phyloP scores from a whole-genome alignment of 2,113 vertebrate genomes.

The Cyphomyrus discorhynchus region DNA sequence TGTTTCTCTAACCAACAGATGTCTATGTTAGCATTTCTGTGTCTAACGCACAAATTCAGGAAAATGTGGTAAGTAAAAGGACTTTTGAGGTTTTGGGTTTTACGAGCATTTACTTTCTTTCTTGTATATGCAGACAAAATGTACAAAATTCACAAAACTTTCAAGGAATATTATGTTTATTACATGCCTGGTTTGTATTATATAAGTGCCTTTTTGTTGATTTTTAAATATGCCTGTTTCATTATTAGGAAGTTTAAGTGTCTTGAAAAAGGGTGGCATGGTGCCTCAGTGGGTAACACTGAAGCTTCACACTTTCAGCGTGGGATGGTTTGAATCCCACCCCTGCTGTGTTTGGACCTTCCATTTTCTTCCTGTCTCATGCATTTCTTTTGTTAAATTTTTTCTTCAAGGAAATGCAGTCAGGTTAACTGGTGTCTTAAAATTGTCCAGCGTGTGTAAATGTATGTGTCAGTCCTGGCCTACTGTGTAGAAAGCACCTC shows the following conservation, averaged over 20 bases:
- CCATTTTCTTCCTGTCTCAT: neutral
- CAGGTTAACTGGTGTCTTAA: neutral
- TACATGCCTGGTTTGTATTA: neutral
- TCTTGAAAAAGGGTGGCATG: neutral
- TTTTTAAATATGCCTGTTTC: neutral
- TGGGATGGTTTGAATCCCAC: neutral
- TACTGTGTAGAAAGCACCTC: neutral
- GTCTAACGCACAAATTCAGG: constrained; percentile 92
- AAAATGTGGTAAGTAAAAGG: constrained; percentile 83
- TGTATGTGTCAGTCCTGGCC: neutral
- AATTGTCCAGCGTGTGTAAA: neutral
- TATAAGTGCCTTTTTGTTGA: neutral
- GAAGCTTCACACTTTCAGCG: neutral
- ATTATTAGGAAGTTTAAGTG: neutral
- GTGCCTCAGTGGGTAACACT: neutral
- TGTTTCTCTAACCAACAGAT: constrained; percentile 61
- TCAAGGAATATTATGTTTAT: neutral
- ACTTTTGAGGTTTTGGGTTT: neutral
- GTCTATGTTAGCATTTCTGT: constrained; percentile 93
- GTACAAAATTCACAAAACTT: neutral
- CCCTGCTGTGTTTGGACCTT: neutral
- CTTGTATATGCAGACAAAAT: neutral
- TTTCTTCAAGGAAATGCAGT: neutral
- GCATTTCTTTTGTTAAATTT: neutral
- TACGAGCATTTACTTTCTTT: neutral